These are phyloP conservation scores for Gouania willdenowi DNA, from an alignment of 2,797 vertebrate species.

Conservation along the genomic window DNA sequence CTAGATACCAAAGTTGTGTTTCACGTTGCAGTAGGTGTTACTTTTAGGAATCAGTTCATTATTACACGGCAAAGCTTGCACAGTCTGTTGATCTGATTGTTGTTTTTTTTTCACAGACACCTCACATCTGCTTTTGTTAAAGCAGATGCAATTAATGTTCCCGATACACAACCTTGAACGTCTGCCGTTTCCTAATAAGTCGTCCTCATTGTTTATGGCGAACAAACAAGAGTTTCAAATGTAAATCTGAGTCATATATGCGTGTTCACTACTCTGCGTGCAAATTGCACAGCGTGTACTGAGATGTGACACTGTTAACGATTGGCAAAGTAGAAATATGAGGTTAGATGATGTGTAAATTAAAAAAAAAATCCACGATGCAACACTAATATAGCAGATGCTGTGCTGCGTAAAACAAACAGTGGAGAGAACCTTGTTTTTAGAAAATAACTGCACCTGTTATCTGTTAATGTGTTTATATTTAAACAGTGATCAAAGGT, in stretches of 20 bases:
- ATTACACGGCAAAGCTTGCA: too few relatives aligned
- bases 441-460: too few relatives aligned
- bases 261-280: background rate
- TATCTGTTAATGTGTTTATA: too few relatives aligned
- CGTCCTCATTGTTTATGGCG: background rate
- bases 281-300: background rate
- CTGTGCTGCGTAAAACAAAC: background rate
- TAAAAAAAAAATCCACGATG: background rate
- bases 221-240: background rate
- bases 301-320: background rate
- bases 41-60: too few relatives aligned
- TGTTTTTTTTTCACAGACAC: too few relatives aligned
- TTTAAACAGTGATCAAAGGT: too few relatives aligned
- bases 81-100: too few relatives aligned
- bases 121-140: background rate
- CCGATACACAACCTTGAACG: background rate
- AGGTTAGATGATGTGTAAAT: background rate
- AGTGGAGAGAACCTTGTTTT: background rate
- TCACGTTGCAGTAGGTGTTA: too few relatives aligned
- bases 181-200: background rate
- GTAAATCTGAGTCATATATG: background rate
- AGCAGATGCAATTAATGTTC: background rate
- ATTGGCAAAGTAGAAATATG: conserved; percentile 12
- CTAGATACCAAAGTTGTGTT: too few relatives aligned
- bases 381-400: conserved; percentile 1